Percentiles rank a stretch among this genome's conserved stretches.
These are phyloP conservation scores for Aproaerema taeniolella DNA, from an alignment of 2,888 invertebrate species.

Conservation along the genomic window DNA sequence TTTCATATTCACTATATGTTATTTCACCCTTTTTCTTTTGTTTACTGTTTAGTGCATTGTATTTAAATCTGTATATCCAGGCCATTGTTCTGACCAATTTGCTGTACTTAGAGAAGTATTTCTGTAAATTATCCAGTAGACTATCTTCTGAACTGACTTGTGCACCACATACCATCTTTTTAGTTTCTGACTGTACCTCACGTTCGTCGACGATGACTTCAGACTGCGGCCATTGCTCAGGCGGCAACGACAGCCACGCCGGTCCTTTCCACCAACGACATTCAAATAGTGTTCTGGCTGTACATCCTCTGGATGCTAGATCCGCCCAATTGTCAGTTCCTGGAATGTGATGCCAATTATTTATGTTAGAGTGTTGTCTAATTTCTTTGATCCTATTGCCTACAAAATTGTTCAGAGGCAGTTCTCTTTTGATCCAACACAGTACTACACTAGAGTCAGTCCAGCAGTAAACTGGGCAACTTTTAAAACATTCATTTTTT, in stretches of 20 bases:
- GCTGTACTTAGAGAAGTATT: neutral
- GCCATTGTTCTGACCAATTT: neutral
- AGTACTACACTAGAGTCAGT: conserved; percentile 13
- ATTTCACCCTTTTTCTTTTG: too few relatives aligned
- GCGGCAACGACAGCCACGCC: conserved; percentile 1
- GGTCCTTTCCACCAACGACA: conserved; percentile 9
- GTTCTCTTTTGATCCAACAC: conserved; percentile 10
- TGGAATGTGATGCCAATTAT: conserved; percentile 12
- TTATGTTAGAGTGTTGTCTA: neutral
- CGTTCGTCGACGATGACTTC: too few relatives aligned
- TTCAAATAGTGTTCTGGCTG: neutral
- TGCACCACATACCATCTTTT: neutral
- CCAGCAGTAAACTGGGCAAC: conserved; percentile 8
- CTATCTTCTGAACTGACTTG: neutral
- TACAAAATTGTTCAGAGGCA: too few relatives aligned
- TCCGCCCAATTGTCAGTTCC: conserved; percentile 7
- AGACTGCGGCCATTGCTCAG: conserved; percentile 2
- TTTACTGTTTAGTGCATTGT: neutral
- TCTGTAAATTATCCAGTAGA: neutral
- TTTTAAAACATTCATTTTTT: neutral
- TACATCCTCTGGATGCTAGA: conserved; percentile 12
- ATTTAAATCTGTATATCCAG: neutral
- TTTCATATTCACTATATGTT: too few relatives aligned
- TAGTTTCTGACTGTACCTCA: neutral
- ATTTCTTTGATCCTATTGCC: conserved; percentile 11